Base-by-base conservation (phyloP, 2,888 invertebrate genomes). In the Pyrrhia umbra region DNA sequence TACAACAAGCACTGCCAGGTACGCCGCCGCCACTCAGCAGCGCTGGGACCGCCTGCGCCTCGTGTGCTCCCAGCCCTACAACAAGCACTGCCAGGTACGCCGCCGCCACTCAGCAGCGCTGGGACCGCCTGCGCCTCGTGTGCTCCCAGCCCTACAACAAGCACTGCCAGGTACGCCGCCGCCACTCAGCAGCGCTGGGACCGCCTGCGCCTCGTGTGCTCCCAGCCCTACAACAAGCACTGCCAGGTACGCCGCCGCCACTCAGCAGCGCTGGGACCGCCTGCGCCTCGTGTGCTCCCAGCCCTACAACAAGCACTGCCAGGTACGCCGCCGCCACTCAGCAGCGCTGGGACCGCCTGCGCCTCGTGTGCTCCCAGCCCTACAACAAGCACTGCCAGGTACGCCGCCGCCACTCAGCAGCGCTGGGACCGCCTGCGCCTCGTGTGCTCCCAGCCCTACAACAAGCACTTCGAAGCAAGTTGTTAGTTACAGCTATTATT, bases 81-180 rank as follows among this genome's bases (percentile, higher is more conserved):
- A 98, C 87, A 97, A 96, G 85, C 96, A 96, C 77, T 15, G 25
- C 23, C n/a, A 25, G 37, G 37, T 37, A 37, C 37, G n/a, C n/a
- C 6, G n/a, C 4, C 37, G 88, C 91, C 2, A 23, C 23, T 23
- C 23, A n/a, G 1, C 95, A 97, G 85, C 97, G 97, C 88, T 98
- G 98, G 98, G 97, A 98, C 90, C 93, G 97, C 57, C 89, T 98
- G 20, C 97, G 98, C 85, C 90, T 98, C 46, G 96, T 98, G 2
- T 98, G 98, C 90, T 96, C 97, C 3, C 99, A 99, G 90, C 98
- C 98, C 0, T 98, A 98, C 89, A 98, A 98, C 87, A 97, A 96
- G 85, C 96, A 96, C 77, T 15, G 25, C 23, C n/a, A 25, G 37
- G 37, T 37, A 37, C 37, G n/a, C n/a, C 6, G n/a, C 4, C 37